Evolutionary conservation across 2,797 vertebrate species (phyloP).

Genomic region (Selene dorsalis): DNA sequence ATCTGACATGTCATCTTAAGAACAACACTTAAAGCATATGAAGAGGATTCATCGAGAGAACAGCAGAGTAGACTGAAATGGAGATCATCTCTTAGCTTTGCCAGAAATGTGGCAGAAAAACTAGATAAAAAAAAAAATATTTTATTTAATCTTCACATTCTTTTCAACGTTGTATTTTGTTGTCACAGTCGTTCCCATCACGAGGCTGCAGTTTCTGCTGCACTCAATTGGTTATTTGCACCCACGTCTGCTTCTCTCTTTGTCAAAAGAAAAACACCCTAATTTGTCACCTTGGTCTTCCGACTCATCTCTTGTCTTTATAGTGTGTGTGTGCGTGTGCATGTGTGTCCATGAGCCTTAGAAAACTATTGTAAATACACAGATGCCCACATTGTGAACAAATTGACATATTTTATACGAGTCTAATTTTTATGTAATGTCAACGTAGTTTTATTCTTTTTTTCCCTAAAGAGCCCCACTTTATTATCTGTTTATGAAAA

Average conservation of each 20-base stretch:
- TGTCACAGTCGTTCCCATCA: not conserved
- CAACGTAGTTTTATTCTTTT: not conserved
- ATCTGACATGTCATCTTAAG: no score
- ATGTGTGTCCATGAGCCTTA: not conserved
- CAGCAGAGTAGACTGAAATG: not conserved
- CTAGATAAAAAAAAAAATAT: not conserved
- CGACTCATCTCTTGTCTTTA: no score
- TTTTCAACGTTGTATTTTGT: not conserved
- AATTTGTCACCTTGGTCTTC: not conserved
- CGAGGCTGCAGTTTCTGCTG: not conserved
- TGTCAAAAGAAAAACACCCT: not conserved
- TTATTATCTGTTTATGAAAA: not conserved
- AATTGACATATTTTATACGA: not conserved
- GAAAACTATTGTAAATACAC: not conserved
- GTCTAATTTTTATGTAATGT: not conserved
- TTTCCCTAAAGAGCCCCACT: not conserved
- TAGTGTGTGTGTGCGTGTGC: no score
- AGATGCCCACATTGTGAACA: not conserved
- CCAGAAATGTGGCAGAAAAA: not conserved
- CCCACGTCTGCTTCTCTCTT: not conserved
- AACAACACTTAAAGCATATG: no score
- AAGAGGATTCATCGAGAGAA: not conserved
- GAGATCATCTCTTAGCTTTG: not conserved
- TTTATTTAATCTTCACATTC: conserved; percentile 8
- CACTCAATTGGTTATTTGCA: not conserved